Percentiles rank a stretch among this genome's conserved stretches.
Evolutionary conservation across 2,797 vertebrate species (phyloP).

Genomic region (Cyprinella venusta): DNA sequence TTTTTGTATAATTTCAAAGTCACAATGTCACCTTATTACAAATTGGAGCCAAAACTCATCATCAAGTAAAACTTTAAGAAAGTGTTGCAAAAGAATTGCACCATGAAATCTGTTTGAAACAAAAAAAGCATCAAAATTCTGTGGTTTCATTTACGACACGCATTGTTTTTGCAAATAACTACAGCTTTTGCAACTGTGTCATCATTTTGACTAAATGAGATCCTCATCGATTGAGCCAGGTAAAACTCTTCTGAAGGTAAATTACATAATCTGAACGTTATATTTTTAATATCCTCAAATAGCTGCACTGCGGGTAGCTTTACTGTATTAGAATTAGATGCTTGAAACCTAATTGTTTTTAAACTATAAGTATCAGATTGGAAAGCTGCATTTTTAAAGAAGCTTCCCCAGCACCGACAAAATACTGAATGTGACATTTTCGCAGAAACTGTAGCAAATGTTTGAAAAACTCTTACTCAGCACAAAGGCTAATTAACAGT

Average conservation of each 20-base stretch:
- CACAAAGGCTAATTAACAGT: slow-evolving; percentile 40
- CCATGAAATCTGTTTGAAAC: not conserved
- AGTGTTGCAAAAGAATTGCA: not conserved
- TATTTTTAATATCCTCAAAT: not conserved
- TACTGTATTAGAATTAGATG: slow-evolving; percentile 3
- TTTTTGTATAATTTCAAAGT: no score
- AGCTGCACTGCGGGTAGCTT: not conserved
- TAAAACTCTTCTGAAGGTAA: not conserved
- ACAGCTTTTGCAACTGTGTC: slow-evolving; percentile 18
- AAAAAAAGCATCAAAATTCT: not conserved
- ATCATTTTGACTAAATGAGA: slow-evolving; percentile 10
- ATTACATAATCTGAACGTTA: slow-evolving; percentile 22
- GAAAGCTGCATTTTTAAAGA: not conserved
- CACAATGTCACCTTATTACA: not conserved
- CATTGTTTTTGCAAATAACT: slow-evolving; percentile 12
- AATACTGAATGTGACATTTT: slow-evolving; percentile 34
- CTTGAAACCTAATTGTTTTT: not conserved
- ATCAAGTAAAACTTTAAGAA: not conserved
- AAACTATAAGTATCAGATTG: slow-evolving; percentile 8
- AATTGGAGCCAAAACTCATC: not conserved
- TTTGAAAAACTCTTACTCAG: slow-evolving; percentile 33
- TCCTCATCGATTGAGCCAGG: not conserved
- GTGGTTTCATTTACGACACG: not conserved
- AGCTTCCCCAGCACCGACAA: not conserved
- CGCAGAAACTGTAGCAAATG: not conserved